Conservation (phyloP, 2,797 vertebrate genomes). For the Gila robusta region DNA sequence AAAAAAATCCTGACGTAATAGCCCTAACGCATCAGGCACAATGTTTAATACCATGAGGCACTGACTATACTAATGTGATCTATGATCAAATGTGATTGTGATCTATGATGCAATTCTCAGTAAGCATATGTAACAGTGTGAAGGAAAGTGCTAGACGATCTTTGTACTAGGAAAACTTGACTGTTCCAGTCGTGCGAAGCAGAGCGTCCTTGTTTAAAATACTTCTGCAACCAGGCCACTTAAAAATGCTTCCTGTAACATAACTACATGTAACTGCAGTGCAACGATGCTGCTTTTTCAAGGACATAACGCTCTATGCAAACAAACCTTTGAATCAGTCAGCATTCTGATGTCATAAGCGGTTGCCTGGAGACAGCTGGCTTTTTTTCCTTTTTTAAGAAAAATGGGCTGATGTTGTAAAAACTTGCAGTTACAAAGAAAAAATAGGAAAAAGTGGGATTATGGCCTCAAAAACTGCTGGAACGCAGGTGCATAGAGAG, state of each 20-base stretch:
- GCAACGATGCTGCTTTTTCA: not conserved
- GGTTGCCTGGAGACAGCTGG: constrained; percentile 13
- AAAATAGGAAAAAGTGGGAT: constrained; percentile 1
- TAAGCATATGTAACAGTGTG: constrained; percentile 62
- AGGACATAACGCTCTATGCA: constrained; percentile 17
- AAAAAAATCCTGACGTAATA: constrained; percentile 58
- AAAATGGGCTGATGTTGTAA: constrained; percentile 19
- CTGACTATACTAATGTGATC: constrained; percentile 4
- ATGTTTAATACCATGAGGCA: constrained; percentile 30
- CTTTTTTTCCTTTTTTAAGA: not conserved
- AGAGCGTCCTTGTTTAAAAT: constrained; percentile 5
- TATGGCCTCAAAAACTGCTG: constrained; percentile 43
- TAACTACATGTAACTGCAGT: constrained; percentile 12
- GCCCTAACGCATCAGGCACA: not conserved
- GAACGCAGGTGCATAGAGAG: constrained; percentile 75
- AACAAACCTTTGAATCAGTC: constrained; percentile 3
- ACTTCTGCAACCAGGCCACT: constrained; percentile 12
- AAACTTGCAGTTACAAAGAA: not conserved
- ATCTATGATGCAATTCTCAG: constrained; percentile 40
- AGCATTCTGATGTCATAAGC: constrained; percentile 7
- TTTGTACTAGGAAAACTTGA: constrained; percentile 9
- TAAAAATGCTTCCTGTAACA: not conserved
- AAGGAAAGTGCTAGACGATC: constrained; percentile 16
- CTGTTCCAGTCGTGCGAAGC: constrained; percentile 1
- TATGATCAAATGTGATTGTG: no score